Evolutionary conservation across 2,888 invertebrate genomes (phyloP), one percentile per base, ranked within the genome.

Genomic region (Diaprepes abbreviatus): DNA sequence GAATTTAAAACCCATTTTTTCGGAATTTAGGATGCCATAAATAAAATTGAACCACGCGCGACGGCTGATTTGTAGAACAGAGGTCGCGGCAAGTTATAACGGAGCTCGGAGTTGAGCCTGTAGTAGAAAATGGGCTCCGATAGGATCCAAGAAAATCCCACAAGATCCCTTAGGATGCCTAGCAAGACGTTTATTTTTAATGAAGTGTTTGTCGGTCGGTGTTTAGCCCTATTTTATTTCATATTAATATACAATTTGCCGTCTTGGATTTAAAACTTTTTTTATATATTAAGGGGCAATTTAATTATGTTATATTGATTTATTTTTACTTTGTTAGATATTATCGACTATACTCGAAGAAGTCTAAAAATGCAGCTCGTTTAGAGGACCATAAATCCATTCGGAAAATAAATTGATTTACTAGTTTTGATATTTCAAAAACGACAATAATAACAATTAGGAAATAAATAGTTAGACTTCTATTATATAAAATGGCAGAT

Each of bases 141-240:
- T 28, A 50, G 48, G 28, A 50, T 50, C 48, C 48, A 50, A 16
- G 48, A 50, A 50, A 50, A 50, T 50, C 48, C 48, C 24, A 50
- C 48, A 50, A 50, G 48, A 50, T 50, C 31, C 48, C 28, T 50
- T 50, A 14, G 48, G 28, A 50, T 50, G 28, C 28, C 48, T 7
- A 21, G 48, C 48, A 28, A 50, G 48, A 50, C 28, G 24, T 50
- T 50, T 50, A 50, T 28, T 50, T 50, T 50, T 50, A 50, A 50
- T 50, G 48, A 50, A 50, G 48, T 50, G 48, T 50, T 24, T 50
- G 48, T 28, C 12, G 24, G 48, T 50, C 28, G 12, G 4, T 16
- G 28, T 28, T 50, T 28, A 50, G 14, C 7, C 16, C 48, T 50
- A 6, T 7, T 50, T 50, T 50, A 50, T 28, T 28, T 16, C 28